phyloP scores from a whole-genome alignment of 2,113 vertebrate genomes.

The Pterocles orientalis region DNA sequence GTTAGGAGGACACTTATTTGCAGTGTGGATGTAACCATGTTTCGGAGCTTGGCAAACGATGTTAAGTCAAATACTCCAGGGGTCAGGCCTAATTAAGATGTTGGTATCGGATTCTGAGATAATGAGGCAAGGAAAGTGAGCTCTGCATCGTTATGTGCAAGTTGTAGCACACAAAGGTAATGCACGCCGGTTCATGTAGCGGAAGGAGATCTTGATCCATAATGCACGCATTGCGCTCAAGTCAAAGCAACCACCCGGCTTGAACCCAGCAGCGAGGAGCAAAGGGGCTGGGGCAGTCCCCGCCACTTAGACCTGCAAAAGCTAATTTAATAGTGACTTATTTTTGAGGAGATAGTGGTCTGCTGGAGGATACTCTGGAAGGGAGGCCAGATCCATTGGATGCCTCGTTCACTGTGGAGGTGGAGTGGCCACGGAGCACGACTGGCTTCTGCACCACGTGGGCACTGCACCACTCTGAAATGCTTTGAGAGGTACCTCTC shows the following conservation, averaged over 20 bases:
- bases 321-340: neutral
- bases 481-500: neutral
- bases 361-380: neutral
- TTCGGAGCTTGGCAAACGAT: neutral
- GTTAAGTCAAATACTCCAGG: conserved; percentile 1
- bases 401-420: neutral
- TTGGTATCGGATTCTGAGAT: neutral
- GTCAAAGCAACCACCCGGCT: neutral
- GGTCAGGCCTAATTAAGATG: conserved; percentile 45
- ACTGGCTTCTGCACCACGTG: neutral
- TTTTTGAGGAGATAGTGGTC: neutral
- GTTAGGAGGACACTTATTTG: neutral
- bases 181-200: fast-evolving
- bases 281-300: neutral
- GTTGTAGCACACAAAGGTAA: neutral
- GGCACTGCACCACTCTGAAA: neutral
- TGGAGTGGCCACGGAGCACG: neutral
- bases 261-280: neutral
- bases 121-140: neutral
- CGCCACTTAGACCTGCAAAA: neutral
- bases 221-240: neutral
- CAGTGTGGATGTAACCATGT: neutral
- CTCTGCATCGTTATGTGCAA: neutral
- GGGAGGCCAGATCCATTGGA: neutral
- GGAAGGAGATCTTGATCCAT: neutral